Percentiles rank a stretch among this genome's conserved stretches.
Evolutionary conservation across 1,140 invertebrate genomes (phyloP).

Genomic region (Ostrea denselamellosa): DNA sequence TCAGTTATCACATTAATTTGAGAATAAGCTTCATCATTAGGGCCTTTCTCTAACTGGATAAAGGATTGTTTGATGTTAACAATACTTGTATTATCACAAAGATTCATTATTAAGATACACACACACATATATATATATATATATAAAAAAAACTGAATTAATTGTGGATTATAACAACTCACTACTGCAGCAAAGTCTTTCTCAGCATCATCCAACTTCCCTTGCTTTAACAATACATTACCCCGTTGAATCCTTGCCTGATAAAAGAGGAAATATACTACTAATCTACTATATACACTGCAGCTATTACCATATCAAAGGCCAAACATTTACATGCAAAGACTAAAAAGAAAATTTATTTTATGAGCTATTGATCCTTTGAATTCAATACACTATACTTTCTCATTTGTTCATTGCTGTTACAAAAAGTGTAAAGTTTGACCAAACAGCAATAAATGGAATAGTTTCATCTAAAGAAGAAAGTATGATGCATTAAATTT

Average conservation of each 20-base stretch:
- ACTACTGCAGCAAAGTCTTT: slow-evolving; percentile 91
- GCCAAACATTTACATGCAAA: too few species aligned
- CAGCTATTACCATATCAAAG: neutral
- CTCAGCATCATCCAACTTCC: slow-evolving; percentile 89
- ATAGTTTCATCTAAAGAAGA: too few species aligned
- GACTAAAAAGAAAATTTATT: too few species aligned
- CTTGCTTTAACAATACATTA: slow-evolving; percentile 93
- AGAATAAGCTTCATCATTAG: slow-evolving; percentile 87
- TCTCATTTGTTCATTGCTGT: too few species aligned
- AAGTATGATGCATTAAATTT: too few species aligned
- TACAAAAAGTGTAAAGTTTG: too few species aligned
- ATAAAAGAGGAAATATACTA: slow-evolving; percentile 60
- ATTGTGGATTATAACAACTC: slow-evolving; percentile 79
- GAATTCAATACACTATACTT: too few species aligned
- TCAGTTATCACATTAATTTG: slow-evolving; percentile 84
- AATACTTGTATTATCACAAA: neutral
- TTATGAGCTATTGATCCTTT: too few species aligned
- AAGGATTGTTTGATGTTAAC: neutral
- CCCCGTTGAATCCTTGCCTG: slow-evolving; percentile 92
- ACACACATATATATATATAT: too few species aligned
- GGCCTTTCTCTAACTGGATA: slow-evolving; percentile 85
- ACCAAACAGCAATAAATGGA: too few species aligned
- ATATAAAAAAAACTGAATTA: neutral
- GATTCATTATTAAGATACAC: neutral
- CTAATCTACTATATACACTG: neutral